Evolutionary conservation across 1,140 invertebrate species (phyloP).

Genomic region (Rhagoletis zephyria): DNA sequence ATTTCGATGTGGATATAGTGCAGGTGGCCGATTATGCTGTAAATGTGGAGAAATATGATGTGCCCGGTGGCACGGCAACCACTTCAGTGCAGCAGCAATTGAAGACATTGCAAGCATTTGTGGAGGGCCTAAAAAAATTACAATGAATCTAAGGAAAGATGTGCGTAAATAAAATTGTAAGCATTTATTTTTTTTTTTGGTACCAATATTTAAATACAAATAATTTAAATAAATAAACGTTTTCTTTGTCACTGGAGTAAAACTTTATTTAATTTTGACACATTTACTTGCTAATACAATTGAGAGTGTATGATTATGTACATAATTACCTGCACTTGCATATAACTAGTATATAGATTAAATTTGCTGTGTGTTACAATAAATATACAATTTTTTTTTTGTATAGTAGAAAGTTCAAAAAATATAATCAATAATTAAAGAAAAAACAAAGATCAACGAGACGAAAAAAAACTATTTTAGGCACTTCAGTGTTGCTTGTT

Average conservation of each 20-base stretch:
- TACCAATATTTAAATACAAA: background rate
- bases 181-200: no score
- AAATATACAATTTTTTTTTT: background rate
- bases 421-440: background rate
- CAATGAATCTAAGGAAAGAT: slow-evolving; percentile 41
- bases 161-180: background rate
- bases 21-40: slow-evolving; percentile 74
- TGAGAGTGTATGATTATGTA: slow-evolving; percentile 9
- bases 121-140: slow-evolving; percentile 43
- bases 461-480: slow-evolving; percentile 26
- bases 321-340: background rate
- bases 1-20: slow-evolving; percentile 74
- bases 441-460: slow-evolving; percentile 13
- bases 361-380: background rate
- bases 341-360: background rate
- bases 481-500: slow-evolving; percentile 2
- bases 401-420: background rate
- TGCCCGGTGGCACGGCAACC: slow-evolving; percentile 74
- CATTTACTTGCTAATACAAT: slow-evolving; percentile 33
- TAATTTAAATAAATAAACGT: background rate
- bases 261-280: slow-evolving; percentile 37
- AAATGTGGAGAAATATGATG: slow-evolving; percentile 75
- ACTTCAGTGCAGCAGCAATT: slow-evolving; percentile 64
- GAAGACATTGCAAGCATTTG: slow-evolving; percentile 61
- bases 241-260: background rate